Conservation (phyloP, 2,888 invertebrate genomes). For the Acronicta aceris region DNA sequence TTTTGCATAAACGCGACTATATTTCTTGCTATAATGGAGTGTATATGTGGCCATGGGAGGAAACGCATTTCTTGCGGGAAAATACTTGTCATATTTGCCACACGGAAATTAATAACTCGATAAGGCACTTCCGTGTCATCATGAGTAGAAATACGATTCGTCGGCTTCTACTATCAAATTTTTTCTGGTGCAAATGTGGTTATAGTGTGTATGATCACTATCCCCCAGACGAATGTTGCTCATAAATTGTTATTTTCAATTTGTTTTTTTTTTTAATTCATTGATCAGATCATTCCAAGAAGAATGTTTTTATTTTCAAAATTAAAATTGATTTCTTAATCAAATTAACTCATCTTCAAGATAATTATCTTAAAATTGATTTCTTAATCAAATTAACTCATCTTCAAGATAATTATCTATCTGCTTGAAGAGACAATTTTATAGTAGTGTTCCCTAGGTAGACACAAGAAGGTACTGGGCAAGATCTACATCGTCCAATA, state of each 20-base stretch:
- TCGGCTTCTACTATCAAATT: conserved; percentile 8
- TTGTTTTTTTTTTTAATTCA: conserved; percentile 4
- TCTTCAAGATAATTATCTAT: background rate
- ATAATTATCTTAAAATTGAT: no score
- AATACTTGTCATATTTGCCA: conserved; percentile 13
- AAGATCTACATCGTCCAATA: background rate
- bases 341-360: background rate
- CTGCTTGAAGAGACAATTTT: background rate
- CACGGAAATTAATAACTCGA: conserved; percentile 11
- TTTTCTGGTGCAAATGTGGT: conserved; percentile 13
- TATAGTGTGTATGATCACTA: conserved; percentile 15
- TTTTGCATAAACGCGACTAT: conserved; percentile 12
- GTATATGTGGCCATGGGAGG: conserved; percentile 12
- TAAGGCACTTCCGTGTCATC: conserved; percentile 12
- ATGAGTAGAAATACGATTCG: conserved; percentile 12
- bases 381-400: no score
- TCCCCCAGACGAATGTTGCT: conserved; percentile 11
- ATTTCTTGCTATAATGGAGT: conserved; percentile 12
- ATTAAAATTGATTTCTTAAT: no score
- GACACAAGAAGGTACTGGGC: no score
- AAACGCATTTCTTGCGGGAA: conserved; percentile 8
- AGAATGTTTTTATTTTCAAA: no score
- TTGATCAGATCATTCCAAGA: conserved; percentile 7
- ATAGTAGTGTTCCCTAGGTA: no score
- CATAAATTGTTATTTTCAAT: conserved; percentile 1